A percentile compares a stretch with the other conserved stretches of the same genome.
Conservation (phyloP, 2,888 invertebrate genomes). For the Ormyrus thymus region DNA sequence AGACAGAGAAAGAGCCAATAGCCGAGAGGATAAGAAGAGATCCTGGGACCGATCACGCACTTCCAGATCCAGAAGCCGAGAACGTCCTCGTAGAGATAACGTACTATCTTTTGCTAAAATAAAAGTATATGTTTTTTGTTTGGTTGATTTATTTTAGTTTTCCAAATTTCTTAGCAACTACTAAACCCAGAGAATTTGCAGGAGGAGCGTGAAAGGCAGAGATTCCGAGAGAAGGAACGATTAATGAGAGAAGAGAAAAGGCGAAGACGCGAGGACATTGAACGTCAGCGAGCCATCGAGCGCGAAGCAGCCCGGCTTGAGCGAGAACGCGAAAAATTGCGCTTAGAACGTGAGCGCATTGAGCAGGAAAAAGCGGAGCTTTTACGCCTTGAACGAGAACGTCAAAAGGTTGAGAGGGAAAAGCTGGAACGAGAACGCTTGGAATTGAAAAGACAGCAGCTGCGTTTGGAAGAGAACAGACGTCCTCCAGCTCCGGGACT, state of each 20-base stretch:
- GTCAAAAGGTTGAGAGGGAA: constrained; percentile 85
- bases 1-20: constrained; percentile 70
- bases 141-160: constrained; percentile 7
- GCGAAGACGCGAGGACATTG: constrained; percentile 85
- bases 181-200: constrained; percentile 64
- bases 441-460: constrained; percentile 88
- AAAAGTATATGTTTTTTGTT: constrained; percentile 76
- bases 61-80: constrained; percentile 70
- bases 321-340: constrained; percentile 87
- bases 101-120: constrained; percentile 88
- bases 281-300: constrained; percentile 87
- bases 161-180: not conserved
- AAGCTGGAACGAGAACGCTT: constrained; percentile 87
- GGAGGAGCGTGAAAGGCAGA: constrained; percentile 85
- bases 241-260: constrained; percentile 88
- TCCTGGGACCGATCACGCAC: constrained; percentile 67
- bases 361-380: constrained; percentile 92
- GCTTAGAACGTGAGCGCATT: constrained; percentile 89
- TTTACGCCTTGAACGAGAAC: constrained; percentile 88
- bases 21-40: constrained; percentile 69
- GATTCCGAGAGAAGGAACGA: constrained; percentile 86
- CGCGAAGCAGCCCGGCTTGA: constrained; percentile 89
- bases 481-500: constrained; percentile 65
- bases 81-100: constrained; percentile 78
- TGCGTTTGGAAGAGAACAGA: constrained; percentile 74